Percentiles rank a stretch among this genome's conserved stretches.
Conservation (phyloP, 1,140 invertebrate genomes). For the Bombus confusus region DNA sequence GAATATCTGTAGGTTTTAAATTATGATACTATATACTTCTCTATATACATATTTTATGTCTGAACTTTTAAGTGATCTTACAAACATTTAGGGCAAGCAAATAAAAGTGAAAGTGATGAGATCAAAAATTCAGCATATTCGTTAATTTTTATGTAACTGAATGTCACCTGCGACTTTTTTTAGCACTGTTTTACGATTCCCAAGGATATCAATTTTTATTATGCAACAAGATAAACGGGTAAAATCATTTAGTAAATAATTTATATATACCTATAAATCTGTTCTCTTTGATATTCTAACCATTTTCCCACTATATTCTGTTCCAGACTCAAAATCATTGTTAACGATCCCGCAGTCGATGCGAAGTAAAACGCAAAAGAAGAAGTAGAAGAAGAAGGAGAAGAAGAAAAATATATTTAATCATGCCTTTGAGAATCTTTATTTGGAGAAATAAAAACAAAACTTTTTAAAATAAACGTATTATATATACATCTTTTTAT, state of each 20-base stretch:
- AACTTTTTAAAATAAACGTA: neutral
- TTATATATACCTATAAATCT: neutral
- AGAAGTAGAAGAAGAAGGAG: too few relatives aligned
- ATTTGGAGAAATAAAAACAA: neutral
- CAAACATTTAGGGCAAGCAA: neutral
- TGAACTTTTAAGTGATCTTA: too few relatives aligned
- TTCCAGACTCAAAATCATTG: too few relatives aligned
- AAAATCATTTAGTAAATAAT: neutral
- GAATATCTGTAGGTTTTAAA: too few relatives aligned
- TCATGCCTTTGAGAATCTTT: too few relatives aligned
- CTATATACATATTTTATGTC: too few relatives aligned
- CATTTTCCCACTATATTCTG: too few relatives aligned
- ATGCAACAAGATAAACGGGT: neutral
- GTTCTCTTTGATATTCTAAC: neutral
- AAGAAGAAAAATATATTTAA: too few relatives aligned
- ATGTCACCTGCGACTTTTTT: neutral
- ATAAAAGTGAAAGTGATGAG: conserved; percentile 30
- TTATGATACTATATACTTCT: too few relatives aligned
- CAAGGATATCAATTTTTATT: neutral
- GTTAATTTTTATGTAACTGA: conserved; percentile 28
- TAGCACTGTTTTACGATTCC: neutral
- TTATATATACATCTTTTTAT: too few relatives aligned
- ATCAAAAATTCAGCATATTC: conserved; percentile 10
- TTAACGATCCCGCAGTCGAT: too few relatives aligned
- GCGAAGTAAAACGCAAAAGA: too few relatives aligned